Evolutionary conservation across 2,113 vertebrate species (phyloP).

Genomic region (Zonotrichia leucophrys): DNA sequence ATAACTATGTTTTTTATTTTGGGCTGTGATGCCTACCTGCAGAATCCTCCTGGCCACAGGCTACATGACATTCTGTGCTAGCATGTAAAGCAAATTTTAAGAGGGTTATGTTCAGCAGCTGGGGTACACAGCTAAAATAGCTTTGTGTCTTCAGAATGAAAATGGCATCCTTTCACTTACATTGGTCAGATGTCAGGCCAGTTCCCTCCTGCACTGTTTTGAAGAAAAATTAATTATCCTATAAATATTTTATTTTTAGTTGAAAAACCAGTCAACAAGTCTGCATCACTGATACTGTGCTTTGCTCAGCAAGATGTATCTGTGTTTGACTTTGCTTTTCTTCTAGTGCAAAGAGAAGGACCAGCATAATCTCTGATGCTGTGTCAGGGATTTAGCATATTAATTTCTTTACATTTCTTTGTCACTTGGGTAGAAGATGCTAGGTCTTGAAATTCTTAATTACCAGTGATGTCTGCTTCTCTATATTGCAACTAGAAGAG

Average conservation of each 20-base stretch:
- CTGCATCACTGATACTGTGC: background rate
- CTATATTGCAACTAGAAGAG: background rate
- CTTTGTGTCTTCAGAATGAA: background rate
- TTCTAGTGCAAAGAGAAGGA: background rate
- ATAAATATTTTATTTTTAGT: background rate
- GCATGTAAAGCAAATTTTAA: background rate
- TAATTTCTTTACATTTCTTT: background rate
- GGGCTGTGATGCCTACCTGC: background rate
- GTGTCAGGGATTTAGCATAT: background rate
- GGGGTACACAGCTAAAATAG: background rate
- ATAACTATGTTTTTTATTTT: background rate
- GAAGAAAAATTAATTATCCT: background rate
- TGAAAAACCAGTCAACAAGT: background rate
- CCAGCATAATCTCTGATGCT: background rate
- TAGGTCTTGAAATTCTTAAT: background rate
- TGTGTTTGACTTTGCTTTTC: background rate
- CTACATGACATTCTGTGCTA: rapidly evolving
- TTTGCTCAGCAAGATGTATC: background rate
- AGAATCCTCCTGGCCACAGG: background rate
- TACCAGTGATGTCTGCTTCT: background rate
- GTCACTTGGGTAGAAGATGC: background rate
- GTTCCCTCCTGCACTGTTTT: background rate
- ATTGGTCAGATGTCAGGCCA: background rate
- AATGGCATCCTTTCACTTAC: background rate
- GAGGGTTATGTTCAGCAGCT: background rate